Conservation (phyloP, 2,888 invertebrate species). For the Scaptodrosophila latifasciaeformis region DNA sequence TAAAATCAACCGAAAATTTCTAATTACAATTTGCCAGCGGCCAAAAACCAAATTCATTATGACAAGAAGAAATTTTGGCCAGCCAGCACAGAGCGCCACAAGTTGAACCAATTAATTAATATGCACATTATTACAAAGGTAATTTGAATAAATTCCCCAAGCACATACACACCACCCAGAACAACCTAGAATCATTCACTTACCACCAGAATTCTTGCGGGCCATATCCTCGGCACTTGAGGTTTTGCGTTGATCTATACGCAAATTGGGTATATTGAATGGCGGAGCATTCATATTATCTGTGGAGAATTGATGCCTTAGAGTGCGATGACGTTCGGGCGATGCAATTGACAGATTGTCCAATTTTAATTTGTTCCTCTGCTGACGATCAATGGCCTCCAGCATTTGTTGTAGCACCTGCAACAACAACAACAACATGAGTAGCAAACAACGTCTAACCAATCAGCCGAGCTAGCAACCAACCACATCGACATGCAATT, state of each 20-base stretch:
- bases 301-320: constrained; percentile 88
- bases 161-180: too few species aligned
- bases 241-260: constrained; percentile 90
- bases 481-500: too few species aligned
- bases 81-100: too few species aligned
- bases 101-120: too few species aligned
- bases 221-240: constrained; percentile 95
- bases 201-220: constrained; percentile 87
- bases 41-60: constrained; percentile 25
- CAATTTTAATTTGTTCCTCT: constrained; percentile 90
- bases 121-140: too few species aligned
- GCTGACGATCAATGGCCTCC: constrained; percentile 89
- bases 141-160: too few species aligned
- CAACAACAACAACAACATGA: too few species aligned
- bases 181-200: too few species aligned
- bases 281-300: constrained; percentile 90
- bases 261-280: constrained; percentile 91
- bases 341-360: constrained; percentile 86
- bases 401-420: constrained; percentile 94
- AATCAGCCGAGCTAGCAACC: too few species aligned
- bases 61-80: background rate
- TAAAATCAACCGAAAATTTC: constrained; percentile 31
- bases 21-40: constrained; percentile 33
- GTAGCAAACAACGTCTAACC: too few species aligned
- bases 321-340: constrained; percentile 84